These are phyloP conservation scores for Esox masquinongy DNA, from an alignment of 2,797 vertebrate species.

Conservation along the genomic window DNA sequence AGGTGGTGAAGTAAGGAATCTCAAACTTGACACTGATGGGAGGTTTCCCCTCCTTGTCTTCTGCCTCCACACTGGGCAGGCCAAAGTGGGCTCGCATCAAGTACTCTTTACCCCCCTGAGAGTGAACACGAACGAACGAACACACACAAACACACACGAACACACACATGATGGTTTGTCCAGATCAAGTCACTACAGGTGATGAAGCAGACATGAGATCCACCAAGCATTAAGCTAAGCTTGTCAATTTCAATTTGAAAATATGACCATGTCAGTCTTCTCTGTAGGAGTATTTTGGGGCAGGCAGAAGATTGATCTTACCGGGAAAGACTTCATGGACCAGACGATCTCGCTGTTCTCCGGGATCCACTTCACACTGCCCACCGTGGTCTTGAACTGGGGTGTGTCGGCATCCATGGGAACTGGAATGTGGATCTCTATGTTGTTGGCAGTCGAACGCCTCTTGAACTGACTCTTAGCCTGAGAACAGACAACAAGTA, in stretches of 20 bases:
- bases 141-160: conserved; percentile 58
- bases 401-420: conserved; percentile 97
- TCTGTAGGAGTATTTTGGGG: background rate
- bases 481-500: conserved; percentile 64
- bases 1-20: conserved; percentile 98
- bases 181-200: too few species aligned
- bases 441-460: conserved; percentile 96
- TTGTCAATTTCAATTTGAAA: background rate
- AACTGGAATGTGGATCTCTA: conserved; percentile 99
- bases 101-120: conserved; percentile 96
- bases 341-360: conserved; percentile 98
- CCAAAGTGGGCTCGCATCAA: conserved; percentile 98
- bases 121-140: conserved; percentile 53
- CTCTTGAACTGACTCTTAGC: conserved; percentile 98
- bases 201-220: background rate
- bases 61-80: conserved; percentile 95
- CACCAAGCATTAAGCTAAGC: background rate
- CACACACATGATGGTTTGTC: conserved; percentile 31
- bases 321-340: conserved; percentile 99
- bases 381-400: conserved; percentile 98
- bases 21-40: conserved; percentile 99
- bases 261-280: too few species aligned
- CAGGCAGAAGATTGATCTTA: conserved; percentile 67
- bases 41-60: conserved; percentile 98
- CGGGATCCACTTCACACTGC: conserved; percentile 97